Base-by-base conservation (phyloP, 2,888 invertebrate species). In the Cephus sareptanus region DNA sequence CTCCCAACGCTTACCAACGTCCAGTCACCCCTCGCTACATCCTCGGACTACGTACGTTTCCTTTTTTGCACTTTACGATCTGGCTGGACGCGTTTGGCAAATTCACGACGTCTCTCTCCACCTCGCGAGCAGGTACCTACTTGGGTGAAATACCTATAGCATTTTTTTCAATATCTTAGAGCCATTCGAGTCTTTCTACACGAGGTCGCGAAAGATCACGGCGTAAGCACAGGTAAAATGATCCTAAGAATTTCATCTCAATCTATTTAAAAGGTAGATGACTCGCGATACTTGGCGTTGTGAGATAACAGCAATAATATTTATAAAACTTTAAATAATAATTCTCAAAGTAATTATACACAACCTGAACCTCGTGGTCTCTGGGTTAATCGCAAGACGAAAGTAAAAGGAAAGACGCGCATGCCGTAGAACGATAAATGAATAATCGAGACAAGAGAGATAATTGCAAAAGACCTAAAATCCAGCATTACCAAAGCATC, bases 61-160 rank as follows among this genome's bases (percentile, higher is more conserved):
- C 79, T 83, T 77, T 76, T 74, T 37, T 77, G 70, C 79, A 82
- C 80, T 87, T 86, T 85, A 85, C 83, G 84, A 86, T 84, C 82
- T 84, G 85, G 82, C 83, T 82, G 84, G 84, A 87, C 85, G 83
- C 84, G 84, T 83, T 83, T 83, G 84, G 82, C 82, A 86, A 86
- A 87, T 86, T 87, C 86, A 86, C 84, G 87, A 84, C 85, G 84
- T 56, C 56, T 56, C 56, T 56, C 56, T 23, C 56, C 56, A 56
- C 15, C 23, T 56, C 56, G 40, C 40, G 9, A 56, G 56, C 56
- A 23, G 56, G 23, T 56, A 56, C 23, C 56, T 23, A 56, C 56
- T 56, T 56, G 56, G 23, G 0, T 9, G 9, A 56, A 56, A 23
- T 56, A 56, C 23, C 56, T 56, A 23, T 9, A 56, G 56, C 9